Conservation (phyloP, 37 sponge, comb jelly and placozoan species). For the Mnemiopsis leidyi region DNA sequence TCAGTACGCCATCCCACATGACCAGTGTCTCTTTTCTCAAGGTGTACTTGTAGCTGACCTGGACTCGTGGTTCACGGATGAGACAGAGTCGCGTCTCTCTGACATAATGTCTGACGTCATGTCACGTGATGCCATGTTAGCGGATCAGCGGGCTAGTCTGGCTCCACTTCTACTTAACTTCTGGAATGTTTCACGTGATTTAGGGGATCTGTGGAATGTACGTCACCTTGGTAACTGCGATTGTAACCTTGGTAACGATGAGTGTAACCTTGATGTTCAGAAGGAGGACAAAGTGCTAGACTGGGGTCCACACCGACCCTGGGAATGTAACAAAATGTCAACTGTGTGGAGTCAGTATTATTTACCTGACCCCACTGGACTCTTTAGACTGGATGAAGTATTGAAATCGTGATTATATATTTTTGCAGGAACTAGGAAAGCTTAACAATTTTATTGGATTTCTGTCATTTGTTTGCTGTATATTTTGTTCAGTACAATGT, state of each 20-base stretch:
- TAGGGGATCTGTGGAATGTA: background rate
- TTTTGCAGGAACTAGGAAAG: too few species aligned
- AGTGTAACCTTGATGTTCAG: background rate
- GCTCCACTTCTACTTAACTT: background rate
- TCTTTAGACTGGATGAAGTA: background rate
- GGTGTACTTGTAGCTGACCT: constrained; percentile 15
- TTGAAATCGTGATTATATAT: too few species aligned
- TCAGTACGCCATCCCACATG: background rate
- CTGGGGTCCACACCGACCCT: background rate
- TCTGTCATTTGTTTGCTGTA: too few species aligned
- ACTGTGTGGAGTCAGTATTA: background rate
- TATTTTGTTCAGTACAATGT: too few species aligned
- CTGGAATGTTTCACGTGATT: background rate
- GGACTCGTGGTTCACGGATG: background rate
- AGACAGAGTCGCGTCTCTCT: constrained; percentile 2
- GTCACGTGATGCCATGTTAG: background rate
- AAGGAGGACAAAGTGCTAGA: background rate
- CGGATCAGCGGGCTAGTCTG: background rate
- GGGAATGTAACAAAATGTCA: background rate
- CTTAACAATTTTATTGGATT: too few species aligned
- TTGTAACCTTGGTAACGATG: background rate
- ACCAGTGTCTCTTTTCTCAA: background rate
- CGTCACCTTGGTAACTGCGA: background rate
- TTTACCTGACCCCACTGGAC: background rate
- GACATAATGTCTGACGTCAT: background rate